These are phyloP conservation scores for Cryptotis parvus DNA, from an alignment of 2,113 vertebrate genomes.

Conservation along the genomic window DNA sequence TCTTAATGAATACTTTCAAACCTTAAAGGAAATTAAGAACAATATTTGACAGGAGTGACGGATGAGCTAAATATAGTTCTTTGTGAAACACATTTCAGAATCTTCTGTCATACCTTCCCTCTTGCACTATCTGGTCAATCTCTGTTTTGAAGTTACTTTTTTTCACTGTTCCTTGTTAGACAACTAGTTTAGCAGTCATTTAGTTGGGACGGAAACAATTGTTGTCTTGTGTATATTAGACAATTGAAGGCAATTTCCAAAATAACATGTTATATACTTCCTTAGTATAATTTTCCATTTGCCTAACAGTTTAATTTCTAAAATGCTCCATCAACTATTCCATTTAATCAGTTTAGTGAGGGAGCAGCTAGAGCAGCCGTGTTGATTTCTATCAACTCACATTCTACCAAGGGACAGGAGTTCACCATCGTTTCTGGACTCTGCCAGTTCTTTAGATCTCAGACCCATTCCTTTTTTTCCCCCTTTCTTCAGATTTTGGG, in stretches of 20 bases:
- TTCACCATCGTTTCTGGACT: neutral
- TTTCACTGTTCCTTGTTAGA: neutral
- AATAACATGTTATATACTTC: neutral
- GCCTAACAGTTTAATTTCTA: conserved; percentile 8
- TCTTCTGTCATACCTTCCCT: conserved; percentile 25
- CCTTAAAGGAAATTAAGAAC: conserved; percentile 68
- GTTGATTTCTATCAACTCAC: neutral
- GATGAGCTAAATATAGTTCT: conserved; percentile 68
- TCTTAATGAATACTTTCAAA: conserved; percentile 62
- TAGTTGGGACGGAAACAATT: neutral
- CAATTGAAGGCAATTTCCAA: neutral
- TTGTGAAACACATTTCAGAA: conserved; percentile 41
- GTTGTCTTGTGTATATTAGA: conserved; percentile 18
- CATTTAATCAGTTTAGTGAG: neutral
- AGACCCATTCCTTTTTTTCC: too few relatives aligned
- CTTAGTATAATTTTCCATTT: neutral
- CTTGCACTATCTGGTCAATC: neutral
- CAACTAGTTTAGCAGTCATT: neutral
- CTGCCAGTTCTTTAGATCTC: neutral
- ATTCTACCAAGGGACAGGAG: neutral
- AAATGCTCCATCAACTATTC: neutral
- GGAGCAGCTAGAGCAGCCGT: neutral
- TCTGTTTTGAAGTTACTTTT: neutral
- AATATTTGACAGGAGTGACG: conserved; percentile 64
- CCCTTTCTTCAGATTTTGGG: neutral